Percentiles rank a stretch among this genome's conserved stretches.
phyloP scores from a whole-genome alignment of 37 sponge, comb jelly and placozoan genomes.

The Haliclona indistincta region DNA sequence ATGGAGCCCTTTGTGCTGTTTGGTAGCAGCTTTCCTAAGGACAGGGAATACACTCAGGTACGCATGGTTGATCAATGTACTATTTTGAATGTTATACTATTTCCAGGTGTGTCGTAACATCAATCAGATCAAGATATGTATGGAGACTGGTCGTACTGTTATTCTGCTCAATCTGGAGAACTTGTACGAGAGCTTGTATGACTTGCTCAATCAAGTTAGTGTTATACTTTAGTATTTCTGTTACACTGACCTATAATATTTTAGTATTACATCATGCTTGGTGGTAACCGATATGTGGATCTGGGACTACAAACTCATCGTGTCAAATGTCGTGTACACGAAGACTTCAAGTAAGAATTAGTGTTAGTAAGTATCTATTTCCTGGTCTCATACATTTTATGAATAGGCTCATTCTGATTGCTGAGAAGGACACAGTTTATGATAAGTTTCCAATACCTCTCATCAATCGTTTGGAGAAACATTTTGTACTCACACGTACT shows the following conservation, averaged over 20 bases:
- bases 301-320: constrained; percentile 46
- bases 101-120: constrained; percentile 56
- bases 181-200: constrained; percentile 61
- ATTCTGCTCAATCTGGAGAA: constrained; percentile 58
- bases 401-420: constrained; percentile 87
- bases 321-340: constrained; percentile 56
- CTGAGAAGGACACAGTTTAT: constrained; percentile 81
- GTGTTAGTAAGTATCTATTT: no score
- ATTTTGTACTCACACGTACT: constrained; percentile 78
- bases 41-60: constrained; percentile 63
- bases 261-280: constrained; percentile 50
- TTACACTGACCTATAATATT: background rate
- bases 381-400: no score
- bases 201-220: constrained; percentile 42
- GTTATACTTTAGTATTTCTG: background rate
- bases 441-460: constrained; percentile 91
- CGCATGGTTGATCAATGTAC: background rate
- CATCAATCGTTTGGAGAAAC: constrained; percentile 95
- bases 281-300: constrained; percentile 58
- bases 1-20: constrained; percentile 40
- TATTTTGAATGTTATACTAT: background rate
- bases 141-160: constrained; percentile 56
- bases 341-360: constrained; percentile 31
- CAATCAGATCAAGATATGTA: constrained; percentile 58
- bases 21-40: constrained; percentile 72